phyloP scores from a whole-genome alignment of 2,888 invertebrate genomes.

The Papilio demoleus region DNA sequence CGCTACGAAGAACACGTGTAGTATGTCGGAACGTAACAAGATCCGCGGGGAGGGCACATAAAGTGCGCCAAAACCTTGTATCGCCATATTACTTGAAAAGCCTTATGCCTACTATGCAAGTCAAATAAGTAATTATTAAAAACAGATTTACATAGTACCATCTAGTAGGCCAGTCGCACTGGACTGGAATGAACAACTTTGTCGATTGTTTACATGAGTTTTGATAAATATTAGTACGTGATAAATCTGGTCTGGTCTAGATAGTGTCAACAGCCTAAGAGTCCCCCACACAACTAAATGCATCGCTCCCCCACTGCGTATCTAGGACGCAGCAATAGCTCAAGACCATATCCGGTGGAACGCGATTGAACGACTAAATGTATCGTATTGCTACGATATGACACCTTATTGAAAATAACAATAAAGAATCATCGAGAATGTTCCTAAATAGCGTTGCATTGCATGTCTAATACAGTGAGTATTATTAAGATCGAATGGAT shows the following conservation, averaged over 20 bases:
- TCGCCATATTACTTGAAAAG: too few relatives aligned
- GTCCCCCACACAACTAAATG: conserved; percentile 18
- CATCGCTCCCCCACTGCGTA: conserved; percentile 16
- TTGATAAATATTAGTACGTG: not conserved
- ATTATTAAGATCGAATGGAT: not conserved
- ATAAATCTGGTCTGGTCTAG: not conserved
- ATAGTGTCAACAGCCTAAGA: conserved; percentile 4
- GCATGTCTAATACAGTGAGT: not conserved
- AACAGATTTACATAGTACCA: too few relatives aligned
- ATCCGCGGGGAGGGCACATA: too few relatives aligned
- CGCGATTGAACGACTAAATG: not conserved
- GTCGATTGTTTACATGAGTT: too few relatives aligned
- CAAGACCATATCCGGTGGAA: not conserved
- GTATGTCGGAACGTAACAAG: too few relatives aligned
- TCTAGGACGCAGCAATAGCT: conserved; percentile 5
- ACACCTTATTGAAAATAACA: not conserved
- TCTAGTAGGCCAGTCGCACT: too few relatives aligned
- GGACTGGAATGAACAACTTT: too few relatives aligned
- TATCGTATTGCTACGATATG: not conserved
- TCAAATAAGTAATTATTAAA: too few relatives aligned
- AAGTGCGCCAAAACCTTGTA: too few relatives aligned
- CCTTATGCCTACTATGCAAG: too few relatives aligned
- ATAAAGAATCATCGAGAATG: not conserved
- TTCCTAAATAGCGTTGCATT: not conserved
- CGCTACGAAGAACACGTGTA: too few relatives aligned